Evolutionary conservation across 2,113 vertebrate species (phyloP).

Genomic region (Chamaea fasciata): DNA sequence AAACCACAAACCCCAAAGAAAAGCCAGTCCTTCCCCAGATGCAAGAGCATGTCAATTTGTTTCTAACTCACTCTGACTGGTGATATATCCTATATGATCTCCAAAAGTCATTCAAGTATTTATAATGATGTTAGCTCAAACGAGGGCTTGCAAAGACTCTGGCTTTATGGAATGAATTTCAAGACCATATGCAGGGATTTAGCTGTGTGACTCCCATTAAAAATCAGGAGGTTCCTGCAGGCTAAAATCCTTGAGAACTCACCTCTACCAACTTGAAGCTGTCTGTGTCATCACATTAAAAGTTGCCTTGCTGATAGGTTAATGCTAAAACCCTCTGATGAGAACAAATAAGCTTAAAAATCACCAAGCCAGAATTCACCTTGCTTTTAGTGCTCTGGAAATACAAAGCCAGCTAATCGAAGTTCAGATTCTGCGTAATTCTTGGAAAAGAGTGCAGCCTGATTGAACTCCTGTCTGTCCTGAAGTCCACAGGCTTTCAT

Average conservation of each 20-base stretch:
- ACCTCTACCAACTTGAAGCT: slow-evolving; percentile 1
- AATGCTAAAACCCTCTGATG: not conserved
- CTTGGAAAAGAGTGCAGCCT: not conserved
- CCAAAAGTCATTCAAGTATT: slow-evolving; percentile 57
- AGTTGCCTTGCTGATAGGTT: not conserved
- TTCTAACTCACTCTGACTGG: slow-evolving; percentile 48
- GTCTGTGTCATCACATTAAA: not conserved
- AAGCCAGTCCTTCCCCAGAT: not conserved
- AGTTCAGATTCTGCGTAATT: not conserved
- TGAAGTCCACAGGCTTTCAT: not conserved
- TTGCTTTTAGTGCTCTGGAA: not conserved
- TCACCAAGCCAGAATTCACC: not conserved
- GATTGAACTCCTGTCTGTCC: not conserved
- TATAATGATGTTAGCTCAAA: slow-evolving; percentile 45
- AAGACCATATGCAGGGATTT: not conserved
- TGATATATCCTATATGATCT: slow-evolving; percentile 35
- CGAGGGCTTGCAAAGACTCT: not conserved
- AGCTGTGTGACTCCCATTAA: not conserved
- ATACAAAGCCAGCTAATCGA: not conserved
- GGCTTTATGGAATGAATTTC: slow-evolving; percentile 15
- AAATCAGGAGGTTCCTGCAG: not conserved
- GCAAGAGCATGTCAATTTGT: slow-evolving; percentile 15
- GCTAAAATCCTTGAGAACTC: slow-evolving; percentile 25
- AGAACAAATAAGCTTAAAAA: slow-evolving; percentile 11
- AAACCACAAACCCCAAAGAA: slow-evolving; percentile 12